Base-by-base conservation (phyloP, 2,888 invertebrate genomes). In the Agrilus cyanescens region DNA sequence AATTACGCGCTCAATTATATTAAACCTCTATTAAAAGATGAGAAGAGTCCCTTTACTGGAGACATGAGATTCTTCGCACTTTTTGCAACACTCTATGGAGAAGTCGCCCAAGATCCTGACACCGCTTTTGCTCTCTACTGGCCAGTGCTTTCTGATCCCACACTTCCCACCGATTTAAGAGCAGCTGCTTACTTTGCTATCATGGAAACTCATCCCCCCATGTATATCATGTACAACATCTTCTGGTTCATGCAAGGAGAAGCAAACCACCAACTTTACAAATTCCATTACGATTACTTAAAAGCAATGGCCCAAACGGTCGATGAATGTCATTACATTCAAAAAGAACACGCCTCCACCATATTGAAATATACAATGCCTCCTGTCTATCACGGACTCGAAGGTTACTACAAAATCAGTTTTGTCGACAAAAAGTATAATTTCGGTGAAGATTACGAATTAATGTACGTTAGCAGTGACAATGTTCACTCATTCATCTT, bases 341-440 rank as follows among this genome's bases (percentile, higher is more conserved):
- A 62, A 39, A 57, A 53, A 36, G 57, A 63, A 35, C 53, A 57
- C 44, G 57, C 62, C 12, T 57, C 56, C 13, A 63, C 65, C 42
- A 49, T 68, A 5, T 46, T 69, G 32, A 58, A 57, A 5, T 64
- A 62, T 37, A 60, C 61, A 2, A 48, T 49, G 12, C 50, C 49
- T 32, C 65, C 59, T n/a, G 48, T 51, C 4, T 51, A 57, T 15
- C 46, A 52, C 12, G 53, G 54, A 7, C 52, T 57, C 45, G 53
- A 58, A 4, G 60, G 63, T 7, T 65, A 62, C 39, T 53, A 63
- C 16, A 51, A 65, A 12, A 45, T 62, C 12, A 69, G 71, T 38
- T 70, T 65, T 43, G 55, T 57, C 33, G 67, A 73, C 48, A 49
- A 56, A 2, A 54, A 60, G 12, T 66, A 66, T 48, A 68, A 65